phyloP scores from a whole-genome alignment of 2,888 invertebrate species.

The Chrysopilus asiliformis region DNA sequence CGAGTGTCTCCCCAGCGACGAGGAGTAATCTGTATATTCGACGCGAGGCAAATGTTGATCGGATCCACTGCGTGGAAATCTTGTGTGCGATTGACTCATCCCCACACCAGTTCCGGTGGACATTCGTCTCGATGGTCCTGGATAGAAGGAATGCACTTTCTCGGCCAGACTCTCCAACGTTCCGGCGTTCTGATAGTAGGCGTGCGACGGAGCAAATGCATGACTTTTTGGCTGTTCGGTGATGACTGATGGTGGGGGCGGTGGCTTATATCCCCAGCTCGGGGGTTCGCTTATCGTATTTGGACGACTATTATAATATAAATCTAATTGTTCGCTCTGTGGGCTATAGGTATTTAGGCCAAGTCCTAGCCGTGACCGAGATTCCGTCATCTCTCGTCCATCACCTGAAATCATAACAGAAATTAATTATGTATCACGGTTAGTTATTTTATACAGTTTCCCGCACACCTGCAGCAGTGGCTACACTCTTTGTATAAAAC shows the following conservation, averaged over 20 bases:
- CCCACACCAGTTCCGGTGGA: conserved; percentile 45
- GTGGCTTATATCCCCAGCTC: conserved; percentile 36
- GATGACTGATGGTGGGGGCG: conserved; percentile 61
- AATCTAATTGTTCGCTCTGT: conserved; percentile 54
- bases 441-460: too few species aligned
- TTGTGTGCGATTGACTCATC: conserved; percentile 31
- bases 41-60: conserved; percentile 82
- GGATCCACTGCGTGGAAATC: conserved; percentile 75
- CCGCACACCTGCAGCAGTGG: too few species aligned
- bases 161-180: conserved; percentile 84
- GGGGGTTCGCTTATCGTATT: conserved; percentile 41
- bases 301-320: conserved; percentile 70
- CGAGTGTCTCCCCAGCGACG: conserved; percentile 61
- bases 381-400: conserved; percentile 63
- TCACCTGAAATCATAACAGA: conserved; percentile 44
- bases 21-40: conserved; percentile 74
- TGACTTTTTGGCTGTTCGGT: conserved; percentile 84
- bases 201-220: conserved; percentile 56
- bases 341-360: conserved; percentile 53
- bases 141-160: conserved; percentile 81
- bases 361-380: conserved; percentile 60
- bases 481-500: too few species aligned
- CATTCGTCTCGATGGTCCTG: conserved; percentile 47
- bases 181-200: conserved; percentile 65
- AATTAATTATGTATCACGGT: too few species aligned